A percentile compares a stretch with the other conserved stretches of the same genome.
Evolutionary conservation across 2,113 vertebrate genomes (phyloP).

Genomic region (Eubucco bourcierii): DNA sequence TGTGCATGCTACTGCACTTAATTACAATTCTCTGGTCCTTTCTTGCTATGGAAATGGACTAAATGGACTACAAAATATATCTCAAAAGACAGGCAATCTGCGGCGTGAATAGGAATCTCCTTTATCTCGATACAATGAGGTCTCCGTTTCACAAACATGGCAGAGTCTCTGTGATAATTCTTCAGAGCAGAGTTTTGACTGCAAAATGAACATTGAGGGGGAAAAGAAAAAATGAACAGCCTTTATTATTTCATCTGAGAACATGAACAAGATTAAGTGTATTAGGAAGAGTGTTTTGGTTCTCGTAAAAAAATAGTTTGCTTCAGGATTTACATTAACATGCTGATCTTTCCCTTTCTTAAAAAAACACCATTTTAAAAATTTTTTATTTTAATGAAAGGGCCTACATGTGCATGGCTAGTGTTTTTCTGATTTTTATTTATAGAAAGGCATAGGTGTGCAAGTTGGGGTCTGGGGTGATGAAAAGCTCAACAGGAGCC

Average conservation of each 20-base stretch:
- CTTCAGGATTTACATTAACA: background rate
- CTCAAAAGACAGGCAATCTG: conserved; percentile 73
- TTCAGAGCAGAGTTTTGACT: conserved; percentile 49
- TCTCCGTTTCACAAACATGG: conserved; percentile 51
- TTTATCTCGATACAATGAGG: conserved; percentile 70
- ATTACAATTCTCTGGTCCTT: conserved; percentile 67
- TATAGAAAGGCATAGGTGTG: background rate
- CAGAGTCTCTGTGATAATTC: conserved; percentile 7
- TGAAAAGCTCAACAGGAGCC: too few species aligned
- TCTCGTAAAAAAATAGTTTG: background rate
- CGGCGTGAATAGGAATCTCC: conserved; percentile 63
- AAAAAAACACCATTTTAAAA: background rate
- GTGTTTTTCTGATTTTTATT: background rate
- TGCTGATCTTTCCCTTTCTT: background rate
- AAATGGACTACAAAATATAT: conserved; percentile 71
- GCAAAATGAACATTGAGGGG: conserved; percentile 27
- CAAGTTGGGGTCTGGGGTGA: too few species aligned
- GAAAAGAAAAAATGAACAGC: conserved; percentile 16
- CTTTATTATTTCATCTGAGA: conserved; percentile 46
- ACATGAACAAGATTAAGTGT: conserved; percentile 1
- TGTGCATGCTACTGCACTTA: conserved; percentile 48
- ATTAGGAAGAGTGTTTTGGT: background rate
- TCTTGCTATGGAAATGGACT: conserved; percentile 67
- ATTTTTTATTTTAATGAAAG: background rate
- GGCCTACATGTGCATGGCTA: background rate